phyloP scores from a whole-genome alignment of 2,113 vertebrate species.

The Aplodontia rufa region DNA sequence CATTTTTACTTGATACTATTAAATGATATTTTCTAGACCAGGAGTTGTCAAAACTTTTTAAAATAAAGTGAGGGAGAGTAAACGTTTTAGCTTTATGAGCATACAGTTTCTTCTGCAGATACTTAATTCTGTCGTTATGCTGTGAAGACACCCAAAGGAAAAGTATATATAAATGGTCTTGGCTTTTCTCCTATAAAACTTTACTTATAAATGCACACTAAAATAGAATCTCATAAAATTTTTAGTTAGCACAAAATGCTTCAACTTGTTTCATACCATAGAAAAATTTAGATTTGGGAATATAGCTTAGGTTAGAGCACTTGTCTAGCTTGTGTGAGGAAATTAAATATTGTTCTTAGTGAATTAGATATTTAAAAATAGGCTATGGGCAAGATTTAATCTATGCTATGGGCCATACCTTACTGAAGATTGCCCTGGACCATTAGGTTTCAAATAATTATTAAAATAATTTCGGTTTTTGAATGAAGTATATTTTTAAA shows the following conservation, averaged over 20 bases:
- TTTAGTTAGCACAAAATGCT: conserved; percentile 6
- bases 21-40: not conserved
- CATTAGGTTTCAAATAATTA: conserved; percentile 22
- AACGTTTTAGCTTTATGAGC: not conserved
- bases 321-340: not conserved
- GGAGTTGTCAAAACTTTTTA: not conserved
- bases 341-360: not conserved
- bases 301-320: not conserved
- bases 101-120: not conserved
- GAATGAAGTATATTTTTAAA: conserved; percentile 5
- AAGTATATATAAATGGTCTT: not conserved
- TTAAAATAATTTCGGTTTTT: conserved; percentile 21
- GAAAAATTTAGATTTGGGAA: not conserved
- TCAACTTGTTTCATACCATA: not conserved
- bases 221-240: conserved; percentile 25
- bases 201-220: not conserved
- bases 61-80: not conserved
- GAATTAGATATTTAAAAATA: not conserved
- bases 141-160: not conserved
- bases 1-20: too few relatives aligned
- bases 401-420: not conserved
- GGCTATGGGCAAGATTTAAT: not conserved
- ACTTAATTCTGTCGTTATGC: not conserved
- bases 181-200: not conserved
- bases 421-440: not conserved